Conservation (phyloP, 2,113 vertebrate species). For the Cynopterus brachyotis region DNA sequence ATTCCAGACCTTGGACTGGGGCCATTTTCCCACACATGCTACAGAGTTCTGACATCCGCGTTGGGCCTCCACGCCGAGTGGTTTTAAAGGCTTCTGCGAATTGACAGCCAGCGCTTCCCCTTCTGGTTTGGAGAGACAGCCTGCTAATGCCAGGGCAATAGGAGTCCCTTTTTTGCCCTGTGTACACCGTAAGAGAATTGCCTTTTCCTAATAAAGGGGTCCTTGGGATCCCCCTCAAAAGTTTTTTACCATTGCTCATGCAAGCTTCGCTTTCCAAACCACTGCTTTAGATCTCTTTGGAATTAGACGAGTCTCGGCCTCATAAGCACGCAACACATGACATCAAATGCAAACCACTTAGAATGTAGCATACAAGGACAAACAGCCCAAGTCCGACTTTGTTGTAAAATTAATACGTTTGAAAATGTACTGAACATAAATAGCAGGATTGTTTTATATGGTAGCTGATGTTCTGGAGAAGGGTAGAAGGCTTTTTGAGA, state of each 20-base stretch:
- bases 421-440: constrained; percentile 63
- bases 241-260: constrained; percentile 48
- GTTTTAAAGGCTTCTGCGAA: constrained; percentile 69
- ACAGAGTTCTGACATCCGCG: constrained; percentile 92
- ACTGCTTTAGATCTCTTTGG: constrained; percentile 31
- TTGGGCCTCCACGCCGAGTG: constrained; percentile 86
- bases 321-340: neutral
- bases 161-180: constrained; percentile 54
- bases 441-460: constrained; percentile 44
- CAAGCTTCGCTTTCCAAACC: neutral
- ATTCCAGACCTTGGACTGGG: constrained; percentile 91
- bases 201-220: constrained; percentile 31
- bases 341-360: constrained; percentile 39
- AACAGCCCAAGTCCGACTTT: constrained; percentile 49
- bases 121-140: constrained; percentile 78
- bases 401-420: neutral
- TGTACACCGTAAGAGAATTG: constrained; percentile 45
- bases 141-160: constrained; percentile 51
- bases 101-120: constrained; percentile 79
- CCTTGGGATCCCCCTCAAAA: constrained; percentile 36
- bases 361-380: constrained; percentile 7
- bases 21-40: constrained; percentile 95
- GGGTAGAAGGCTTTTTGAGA: neutral
- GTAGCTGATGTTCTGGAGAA: constrained; percentile 38
- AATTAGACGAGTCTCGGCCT: constrained; percentile 44